Conservation (phyloP, 2,888 invertebrate species). For the Leptogaster cylindrica region DNA sequence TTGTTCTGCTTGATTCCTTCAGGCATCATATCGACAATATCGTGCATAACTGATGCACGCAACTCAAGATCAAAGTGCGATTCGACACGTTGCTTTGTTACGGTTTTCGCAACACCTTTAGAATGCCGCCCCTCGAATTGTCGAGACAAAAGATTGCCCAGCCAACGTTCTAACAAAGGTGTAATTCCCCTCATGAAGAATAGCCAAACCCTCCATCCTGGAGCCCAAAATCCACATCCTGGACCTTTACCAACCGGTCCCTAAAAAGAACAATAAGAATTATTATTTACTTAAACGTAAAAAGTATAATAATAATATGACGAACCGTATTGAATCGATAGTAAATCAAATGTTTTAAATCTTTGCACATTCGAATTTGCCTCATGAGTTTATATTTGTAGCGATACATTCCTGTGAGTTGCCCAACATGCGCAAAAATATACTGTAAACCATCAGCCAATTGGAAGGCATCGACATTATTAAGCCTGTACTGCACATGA, state of each 20-base stretch:
- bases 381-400: conserved; percentile 99
- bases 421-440: conserved; percentile 99
- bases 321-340: conserved; percentile 97
- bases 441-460: conserved; percentile 98
- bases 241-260: conserved; percentile 99
- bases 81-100: conserved; percentile 99
- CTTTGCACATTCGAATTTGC: conserved; percentile 99
- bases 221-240: conserved; percentile 98
- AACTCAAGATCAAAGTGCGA: conserved; percentile 99
- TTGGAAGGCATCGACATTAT: conserved; percentile 99
- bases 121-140: conserved; percentile 99
- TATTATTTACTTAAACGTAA: background rate
- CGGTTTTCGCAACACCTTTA: conserved; percentile 99
- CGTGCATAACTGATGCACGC: conserved; percentile 94
- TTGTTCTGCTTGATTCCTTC: conserved; percentile 99
- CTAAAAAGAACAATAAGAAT: too few relatives aligned
- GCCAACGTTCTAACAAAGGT: conserved; percentile 95
- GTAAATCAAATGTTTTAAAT: conserved; percentile 98
- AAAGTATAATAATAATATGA: background rate
- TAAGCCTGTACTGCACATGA: conserved; percentile 98
- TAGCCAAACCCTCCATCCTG: conserved; percentile 99
- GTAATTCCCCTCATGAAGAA: conserved; percentile 99
- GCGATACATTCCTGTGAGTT: conserved; percentile 99
- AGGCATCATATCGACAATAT: conserved; percentile 99
- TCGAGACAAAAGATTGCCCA: conserved; percentile 97